Percentiles rank a stretch among this genome's conserved stretches.
phyloP scores from a whole-genome alignment of 2,888 invertebrate species.

The Pollenia labialis region DNA sequence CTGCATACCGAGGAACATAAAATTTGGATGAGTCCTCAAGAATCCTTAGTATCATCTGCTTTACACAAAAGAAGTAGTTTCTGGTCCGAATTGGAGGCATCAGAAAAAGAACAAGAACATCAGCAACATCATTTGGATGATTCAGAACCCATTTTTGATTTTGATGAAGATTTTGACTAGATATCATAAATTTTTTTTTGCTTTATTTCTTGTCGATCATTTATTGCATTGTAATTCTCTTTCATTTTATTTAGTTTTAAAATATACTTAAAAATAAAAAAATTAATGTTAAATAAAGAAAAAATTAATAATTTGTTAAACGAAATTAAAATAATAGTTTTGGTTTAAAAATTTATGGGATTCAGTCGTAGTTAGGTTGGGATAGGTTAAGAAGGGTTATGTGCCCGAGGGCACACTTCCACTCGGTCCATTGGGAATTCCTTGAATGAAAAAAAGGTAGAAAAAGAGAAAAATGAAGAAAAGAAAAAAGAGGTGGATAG shows the following conservation, averaged over 20 bases:
- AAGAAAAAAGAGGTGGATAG: too few relatives aligned
- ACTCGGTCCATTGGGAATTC: too few relatives aligned
- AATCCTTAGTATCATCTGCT: background rate
- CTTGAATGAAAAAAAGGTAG: too few relatives aligned
- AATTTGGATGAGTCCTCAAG: slow-evolving; percentile 20
- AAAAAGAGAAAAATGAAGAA: too few relatives aligned
- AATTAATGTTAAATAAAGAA: slow-evolving; percentile 24
- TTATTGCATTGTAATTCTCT: slow-evolving; percentile 28
- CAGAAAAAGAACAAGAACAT: slow-evolving; percentile 41
- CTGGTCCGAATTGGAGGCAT: slow-evolving; percentile 62
- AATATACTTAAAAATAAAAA: background rate
- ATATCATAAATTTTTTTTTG: slow-evolving; percentile 17
- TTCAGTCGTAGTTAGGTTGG: too few relatives aligned
- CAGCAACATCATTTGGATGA: slow-evolving; percentile 24
- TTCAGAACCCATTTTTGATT: slow-evolving; percentile 60
- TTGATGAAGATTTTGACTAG: slow-evolving; percentile 65
- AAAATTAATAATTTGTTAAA: slow-evolving; percentile 26
- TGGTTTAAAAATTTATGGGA: background rate
- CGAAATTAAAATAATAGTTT: background rate
- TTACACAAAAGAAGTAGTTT: slow-evolving; percentile 65
- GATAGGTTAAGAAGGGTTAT: too few relatives aligned
- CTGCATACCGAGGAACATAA: background rate
- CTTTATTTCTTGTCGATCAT: slow-evolving; percentile 6
- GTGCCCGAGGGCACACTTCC: too few relatives aligned
- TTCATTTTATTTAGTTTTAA: slow-evolving; percentile 35